Evolutionary conservation across 2,888 invertebrate genomes (phyloP), one percentile per base, ranked within the genome.

Genomic region (Apodemia zela): DNA sequence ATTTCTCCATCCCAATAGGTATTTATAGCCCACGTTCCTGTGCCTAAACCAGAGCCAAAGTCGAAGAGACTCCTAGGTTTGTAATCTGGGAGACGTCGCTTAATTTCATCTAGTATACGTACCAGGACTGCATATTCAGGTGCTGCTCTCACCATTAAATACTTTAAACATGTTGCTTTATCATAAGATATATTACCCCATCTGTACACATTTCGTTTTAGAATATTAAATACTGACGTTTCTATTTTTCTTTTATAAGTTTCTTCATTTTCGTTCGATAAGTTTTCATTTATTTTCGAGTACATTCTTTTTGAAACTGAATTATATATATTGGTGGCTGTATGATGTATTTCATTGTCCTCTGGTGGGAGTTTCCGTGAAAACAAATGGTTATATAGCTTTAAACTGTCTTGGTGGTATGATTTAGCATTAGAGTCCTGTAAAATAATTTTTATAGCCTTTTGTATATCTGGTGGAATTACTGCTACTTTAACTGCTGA

Each of bases 21-120:
- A 73, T 95, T 94, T 0, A 95, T 94, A 0, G 97, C 98, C 98
- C 98, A 98, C 63, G 95, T 94, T 0, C 94, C 96, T 0, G 97
- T 96, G 0, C 98, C 98, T 5, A 97, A 87, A 0, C 99, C 99
- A 6, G 98, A 97, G 0, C 98, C 99, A 82, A 97, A 98, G 87
- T 99, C 98, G 72, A 98, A 96, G 70, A 97, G 93, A 66, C 94
- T 94, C 65, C 93, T 87, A 0, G 98, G 98, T 65, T 90, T 89
- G 79, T 96, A 98, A 18, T 93, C 81, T 0, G 93, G 89, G 78
- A 95, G 92, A 62, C 94, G 89, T 49, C 78, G 78, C 61, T 87
- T 85, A 63, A 98, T 95, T 89, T 98, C 98, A 57, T 93, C 89
- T 51, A 98, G 93, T 61, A 98, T 93, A 74, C 93, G 93, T 47